A percentile compares a stretch with the other conserved stretches of the same genome.
phyloP scores from a whole-genome alignment of 1,140 invertebrate genomes.

The Octopus bimaculoides region DNA sequence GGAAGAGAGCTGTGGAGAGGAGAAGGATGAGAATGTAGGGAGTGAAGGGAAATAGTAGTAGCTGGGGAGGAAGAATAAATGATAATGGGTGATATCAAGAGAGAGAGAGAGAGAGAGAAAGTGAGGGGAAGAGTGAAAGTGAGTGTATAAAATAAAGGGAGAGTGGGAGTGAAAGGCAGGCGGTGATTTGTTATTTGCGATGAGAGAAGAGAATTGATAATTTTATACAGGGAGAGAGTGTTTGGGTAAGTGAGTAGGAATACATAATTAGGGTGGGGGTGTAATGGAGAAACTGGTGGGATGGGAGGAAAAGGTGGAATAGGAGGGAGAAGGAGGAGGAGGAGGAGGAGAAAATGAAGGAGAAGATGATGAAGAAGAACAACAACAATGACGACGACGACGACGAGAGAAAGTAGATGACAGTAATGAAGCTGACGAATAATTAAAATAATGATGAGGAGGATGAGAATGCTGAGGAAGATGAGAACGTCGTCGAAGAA shows the following conservation, averaged over 20 bases:
- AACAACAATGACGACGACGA: not conserved
- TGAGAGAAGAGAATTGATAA: not conserved
- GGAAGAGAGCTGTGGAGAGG: no score
- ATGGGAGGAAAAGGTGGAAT: not conserved
- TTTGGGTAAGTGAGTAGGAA: no score
- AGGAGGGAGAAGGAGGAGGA: not conserved
- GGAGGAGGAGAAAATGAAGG: not conserved
- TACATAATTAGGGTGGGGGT: no score
- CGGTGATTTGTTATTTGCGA: not conserved
- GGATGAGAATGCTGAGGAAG: not conserved
- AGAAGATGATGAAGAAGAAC: not conserved
- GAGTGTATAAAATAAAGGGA: not conserved
- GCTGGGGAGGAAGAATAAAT: not conserved
- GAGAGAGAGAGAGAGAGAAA: not conserved
- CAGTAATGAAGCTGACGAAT: not conserved
- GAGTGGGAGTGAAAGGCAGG: not conserved
- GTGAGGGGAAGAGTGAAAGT: not conserved
- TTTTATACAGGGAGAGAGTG: not conserved
- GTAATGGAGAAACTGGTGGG: not conserved
- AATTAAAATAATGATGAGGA: not conserved
- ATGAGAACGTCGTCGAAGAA: no score
- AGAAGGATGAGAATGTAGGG: not conserved
- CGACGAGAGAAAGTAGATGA: not conserved
- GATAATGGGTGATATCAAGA: not conserved
- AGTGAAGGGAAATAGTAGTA: not conserved